Conservation (phyloP, 2,113 vertebrate genomes). For the Aythya baeri region DNA sequence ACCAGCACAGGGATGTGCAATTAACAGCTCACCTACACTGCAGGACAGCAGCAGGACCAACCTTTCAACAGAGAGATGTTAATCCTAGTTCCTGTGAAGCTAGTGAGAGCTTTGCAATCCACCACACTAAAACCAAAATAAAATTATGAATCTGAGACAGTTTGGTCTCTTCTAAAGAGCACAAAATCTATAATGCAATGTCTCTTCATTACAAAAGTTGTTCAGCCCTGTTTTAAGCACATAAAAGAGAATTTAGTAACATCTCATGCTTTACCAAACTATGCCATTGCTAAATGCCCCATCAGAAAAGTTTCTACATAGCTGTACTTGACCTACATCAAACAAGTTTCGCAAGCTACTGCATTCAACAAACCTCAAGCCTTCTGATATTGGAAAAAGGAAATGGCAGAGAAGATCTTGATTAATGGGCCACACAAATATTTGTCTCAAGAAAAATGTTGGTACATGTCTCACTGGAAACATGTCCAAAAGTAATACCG, state of each 20-base stretch:
- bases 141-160: background rate
- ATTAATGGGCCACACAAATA: background rate
- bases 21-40: background rate
- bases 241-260: background rate
- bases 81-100: background rate
- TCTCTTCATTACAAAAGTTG: background rate
- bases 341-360: background rate
- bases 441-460: background rate
- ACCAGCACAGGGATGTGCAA: accelerated
- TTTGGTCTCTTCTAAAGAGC: background rate
- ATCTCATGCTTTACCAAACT: background rate
- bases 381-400: background rate
- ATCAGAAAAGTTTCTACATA: background rate
- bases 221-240: background rate
- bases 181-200: background rate
- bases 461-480: background rate
- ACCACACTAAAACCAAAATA: background rate
- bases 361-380: background rate
- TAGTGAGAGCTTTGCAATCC: background rate
- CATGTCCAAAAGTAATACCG: background rate
- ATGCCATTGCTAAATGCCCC: background rate
- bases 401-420: background rate
- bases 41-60: background rate
- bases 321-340: background rate
- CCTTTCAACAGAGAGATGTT: background rate